A percentile compares a stretch with the other conserved stretches of the same genome.
Evolutionary conservation across 2,888 invertebrate genomes (phyloP).

Genomic region (Adela reaumurella): DNA sequence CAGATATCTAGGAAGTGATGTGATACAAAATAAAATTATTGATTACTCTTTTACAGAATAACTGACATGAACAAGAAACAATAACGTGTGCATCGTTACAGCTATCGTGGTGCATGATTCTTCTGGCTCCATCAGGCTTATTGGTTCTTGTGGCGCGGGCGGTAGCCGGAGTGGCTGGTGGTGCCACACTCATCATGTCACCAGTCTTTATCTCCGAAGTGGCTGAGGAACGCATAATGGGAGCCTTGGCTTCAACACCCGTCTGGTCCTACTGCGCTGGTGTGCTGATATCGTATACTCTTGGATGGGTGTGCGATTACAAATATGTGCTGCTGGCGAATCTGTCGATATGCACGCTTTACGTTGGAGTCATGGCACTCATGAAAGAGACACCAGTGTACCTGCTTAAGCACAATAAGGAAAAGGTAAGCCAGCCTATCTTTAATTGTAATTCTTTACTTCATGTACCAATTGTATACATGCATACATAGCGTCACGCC

Average conservation of each 20-base stretch:
- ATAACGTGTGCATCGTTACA: no score
- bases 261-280: conserved; percentile 16
- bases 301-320: conserved; percentile 19
- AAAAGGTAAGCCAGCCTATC: conserved; percentile 11
- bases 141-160: conserved; percentile 36
- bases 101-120: conserved; percentile 19
- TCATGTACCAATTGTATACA: no score
- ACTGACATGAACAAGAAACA: no score
- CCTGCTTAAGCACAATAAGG: conserved; percentile 17
- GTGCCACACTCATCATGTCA: conserved; percentile 37
- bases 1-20: no score
- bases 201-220: conserved; percentile 55
- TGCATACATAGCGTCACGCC: no score
- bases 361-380: conserved; percentile 13
- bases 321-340: not conserved
- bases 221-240: conserved; percentile 15
- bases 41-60: no score
- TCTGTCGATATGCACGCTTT: conserved; percentile 18
- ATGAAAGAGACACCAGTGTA: conserved; percentile 20
- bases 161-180: conserved; percentile 46
- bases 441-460: no score
- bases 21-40: no score
- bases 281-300: conserved; percentile 16
- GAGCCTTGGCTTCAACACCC: conserved; percentile 12
- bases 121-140: conserved; percentile 16